phyloP scores from a whole-genome alignment of 2,113 vertebrate species.

The Peromyscus maniculatus region DNA sequence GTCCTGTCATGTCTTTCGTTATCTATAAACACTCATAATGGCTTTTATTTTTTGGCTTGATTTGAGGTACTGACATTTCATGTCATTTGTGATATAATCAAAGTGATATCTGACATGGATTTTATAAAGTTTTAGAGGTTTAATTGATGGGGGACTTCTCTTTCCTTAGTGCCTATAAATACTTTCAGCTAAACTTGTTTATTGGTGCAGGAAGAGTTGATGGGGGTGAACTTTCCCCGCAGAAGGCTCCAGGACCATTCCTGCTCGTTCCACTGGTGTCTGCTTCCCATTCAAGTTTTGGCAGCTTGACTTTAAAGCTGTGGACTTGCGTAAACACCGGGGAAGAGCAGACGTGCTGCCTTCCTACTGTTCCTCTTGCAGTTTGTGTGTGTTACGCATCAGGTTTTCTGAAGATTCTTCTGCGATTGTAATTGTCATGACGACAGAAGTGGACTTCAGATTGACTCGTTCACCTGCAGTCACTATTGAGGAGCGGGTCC shows the following conservation, averaged over 20 bases:
- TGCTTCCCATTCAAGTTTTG: neutral
- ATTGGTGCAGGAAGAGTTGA: slow-evolving; percentile 5
- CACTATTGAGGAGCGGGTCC: neutral
- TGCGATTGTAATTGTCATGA: neutral
- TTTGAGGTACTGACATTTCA: neutral
- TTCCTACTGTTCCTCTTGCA: neutral
- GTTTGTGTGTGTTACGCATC: neutral
- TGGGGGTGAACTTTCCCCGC: neutral
- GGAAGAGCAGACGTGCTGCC: neutral
- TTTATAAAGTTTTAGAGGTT: slow-evolving; percentile 58
- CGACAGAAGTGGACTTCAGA: neutral
- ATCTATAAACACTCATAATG: neutral
- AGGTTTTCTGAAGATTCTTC: neutral
- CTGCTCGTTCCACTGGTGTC: neutral
- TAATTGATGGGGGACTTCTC: slow-evolving; percentile 47
- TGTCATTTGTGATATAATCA: neutral
- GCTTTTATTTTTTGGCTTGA: neutral
- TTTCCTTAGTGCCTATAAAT: slow-evolving; percentile 41
- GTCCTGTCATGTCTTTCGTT: neutral
- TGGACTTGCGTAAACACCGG: neutral
- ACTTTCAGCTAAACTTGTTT: slow-evolving; percentile 24
- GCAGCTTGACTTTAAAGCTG: slow-evolving; percentile 36
- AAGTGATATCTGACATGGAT: slow-evolving; percentile 28
- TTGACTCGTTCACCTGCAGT: neutral
- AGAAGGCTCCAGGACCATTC: neutral